Percentiles rank a stretch among this genome's conserved stretches.
Evolutionary conservation across 2,888 invertebrate genomes (phyloP).

Genomic region (Ceratothoa steindachneri): DNA sequence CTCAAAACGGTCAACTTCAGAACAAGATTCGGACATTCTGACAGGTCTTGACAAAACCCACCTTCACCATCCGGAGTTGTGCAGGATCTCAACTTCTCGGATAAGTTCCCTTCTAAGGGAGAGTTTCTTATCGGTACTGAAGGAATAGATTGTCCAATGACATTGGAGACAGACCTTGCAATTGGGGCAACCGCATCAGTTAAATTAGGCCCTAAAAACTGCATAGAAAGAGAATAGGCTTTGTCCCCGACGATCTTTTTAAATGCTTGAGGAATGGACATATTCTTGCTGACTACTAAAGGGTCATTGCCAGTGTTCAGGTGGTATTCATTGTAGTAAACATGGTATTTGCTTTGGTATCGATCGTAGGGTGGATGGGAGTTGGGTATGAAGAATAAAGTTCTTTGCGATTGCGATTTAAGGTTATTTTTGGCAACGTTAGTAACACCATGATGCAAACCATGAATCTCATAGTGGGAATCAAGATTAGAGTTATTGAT

Average conservation of each 20-base stretch:
- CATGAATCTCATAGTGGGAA: not conserved
- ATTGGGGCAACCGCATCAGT: constrained; percentile 75
- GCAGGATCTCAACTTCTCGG: constrained; percentile 60
- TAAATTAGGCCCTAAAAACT: constrained; percentile 71
- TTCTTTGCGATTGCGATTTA: not conserved
- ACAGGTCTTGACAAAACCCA: constrained; percentile 80
- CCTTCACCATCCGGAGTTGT: constrained; percentile 74
- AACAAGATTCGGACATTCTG: constrained; percentile 78
- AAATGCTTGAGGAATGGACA: constrained; percentile 14
- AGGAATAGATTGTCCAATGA: constrained; percentile 50
- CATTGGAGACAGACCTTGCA: constrained; percentile 54
- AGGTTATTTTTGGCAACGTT: not conserved
- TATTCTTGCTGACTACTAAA: not conserved
- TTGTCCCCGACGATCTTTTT: constrained; percentile 54
- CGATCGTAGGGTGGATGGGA: not conserved
- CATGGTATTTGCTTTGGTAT: not conserved
- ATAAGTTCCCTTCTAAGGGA: constrained; percentile 14
- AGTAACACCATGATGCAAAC: not conserved
- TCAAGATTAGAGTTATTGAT: not conserved
- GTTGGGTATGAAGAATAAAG: not conserved
- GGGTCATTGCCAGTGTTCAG: not conserved
- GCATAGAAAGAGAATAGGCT: constrained; percentile 73
- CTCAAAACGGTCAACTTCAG: constrained; percentile 74
- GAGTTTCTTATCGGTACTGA: constrained; percentile 49
- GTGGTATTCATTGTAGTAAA: not conserved